Evolutionary conservation across 2,113 vertebrate species (phyloP).

Genomic region (Melozone crissalis): DNA sequence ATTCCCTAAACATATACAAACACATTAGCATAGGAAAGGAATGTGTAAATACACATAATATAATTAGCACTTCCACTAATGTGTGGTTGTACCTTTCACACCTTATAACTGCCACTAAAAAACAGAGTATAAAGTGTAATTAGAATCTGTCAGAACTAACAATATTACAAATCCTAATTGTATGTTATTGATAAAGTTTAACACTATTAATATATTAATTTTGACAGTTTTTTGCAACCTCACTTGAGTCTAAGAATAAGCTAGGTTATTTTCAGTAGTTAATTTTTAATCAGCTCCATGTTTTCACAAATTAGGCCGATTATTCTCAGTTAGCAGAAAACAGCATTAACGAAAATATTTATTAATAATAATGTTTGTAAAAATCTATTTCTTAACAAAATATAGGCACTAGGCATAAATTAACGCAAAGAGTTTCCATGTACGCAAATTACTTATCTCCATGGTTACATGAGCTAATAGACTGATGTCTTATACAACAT

Average conservation of each 20-base stretch:
- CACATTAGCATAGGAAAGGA: neutral
- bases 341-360: neutral
- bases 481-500: neutral
- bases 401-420: neutral
- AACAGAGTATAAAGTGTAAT: neutral
- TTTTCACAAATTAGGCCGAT: constrained; percentile 13
- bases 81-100: neutral
- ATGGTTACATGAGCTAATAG: constrained; percentile 25
- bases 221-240: neutral
- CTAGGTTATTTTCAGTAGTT: neutral
- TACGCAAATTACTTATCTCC: constrained; percentile 7
- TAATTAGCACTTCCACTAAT: neutral
- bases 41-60: neutral
- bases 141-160: neutral
- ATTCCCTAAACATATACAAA: constrained; percentile 5
- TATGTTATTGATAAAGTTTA: neutral
- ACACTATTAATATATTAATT: neutral
- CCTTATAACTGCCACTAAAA: neutral
- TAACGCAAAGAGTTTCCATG: neutral
- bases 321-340: constrained; percentile 20
- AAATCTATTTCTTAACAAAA: neutral
- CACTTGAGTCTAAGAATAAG: neutral
- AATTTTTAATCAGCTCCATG: constrained; percentile 9
- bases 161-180: neutral
- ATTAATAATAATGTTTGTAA: neutral